These are phyloP conservation scores for Drosophila mercatorum DNA, from an alignment of 2,888 invertebrate genomes.

Conservation along the genomic window DNA sequence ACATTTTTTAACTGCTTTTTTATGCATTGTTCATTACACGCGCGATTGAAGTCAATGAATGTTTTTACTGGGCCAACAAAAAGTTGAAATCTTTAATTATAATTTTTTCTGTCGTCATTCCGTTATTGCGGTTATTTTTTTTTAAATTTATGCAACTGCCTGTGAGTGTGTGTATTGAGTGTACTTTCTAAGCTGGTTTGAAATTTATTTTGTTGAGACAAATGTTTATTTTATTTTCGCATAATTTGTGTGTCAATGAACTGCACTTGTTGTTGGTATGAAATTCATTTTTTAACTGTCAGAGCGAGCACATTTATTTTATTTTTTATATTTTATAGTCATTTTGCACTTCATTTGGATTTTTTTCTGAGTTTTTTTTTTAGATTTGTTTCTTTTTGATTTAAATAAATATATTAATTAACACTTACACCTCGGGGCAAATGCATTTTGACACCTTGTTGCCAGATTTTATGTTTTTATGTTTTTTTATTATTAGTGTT, in stretches of 20 bases:
- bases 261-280: slow-evolving; percentile 4
- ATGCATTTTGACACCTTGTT: slow-evolving; percentile 60
- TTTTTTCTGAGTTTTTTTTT: slow-evolving; percentile 4
- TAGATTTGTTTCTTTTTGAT: neutral
- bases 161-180: slow-evolving; percentile 6
- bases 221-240: slow-evolving; percentile 33
- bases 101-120: slow-evolving; percentile 21
- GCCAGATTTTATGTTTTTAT: neutral
- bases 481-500: slow-evolving; percentile 4
- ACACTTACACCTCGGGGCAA: slow-evolving; percentile 79
- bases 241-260: slow-evolving; percentile 34
- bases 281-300: slow-evolving; percentile 25
- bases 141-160: neutral
- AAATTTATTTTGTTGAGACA: neutral
- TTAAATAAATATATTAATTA: slow-evolving; percentile 35
- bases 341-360: neutral
- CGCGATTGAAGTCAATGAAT: slow-evolving; percentile 56
- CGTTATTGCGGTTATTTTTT: slow-evolving; percentile 10
- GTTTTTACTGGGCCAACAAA: slow-evolving; percentile 18
- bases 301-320: slow-evolving; percentile 2
- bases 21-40: slow-evolving; percentile 44
- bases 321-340: neutral
- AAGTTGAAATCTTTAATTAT: slow-evolving; percentile 27
- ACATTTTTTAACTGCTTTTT: slow-evolving; percentile 12
- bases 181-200: slow-evolving; percentile 60